A percentile compares a stretch with the other conserved stretches of the same genome.
Evolutionary conservation across 2,113 vertebrate species (phyloP).

Genomic region (Equus quagga): DNA sequence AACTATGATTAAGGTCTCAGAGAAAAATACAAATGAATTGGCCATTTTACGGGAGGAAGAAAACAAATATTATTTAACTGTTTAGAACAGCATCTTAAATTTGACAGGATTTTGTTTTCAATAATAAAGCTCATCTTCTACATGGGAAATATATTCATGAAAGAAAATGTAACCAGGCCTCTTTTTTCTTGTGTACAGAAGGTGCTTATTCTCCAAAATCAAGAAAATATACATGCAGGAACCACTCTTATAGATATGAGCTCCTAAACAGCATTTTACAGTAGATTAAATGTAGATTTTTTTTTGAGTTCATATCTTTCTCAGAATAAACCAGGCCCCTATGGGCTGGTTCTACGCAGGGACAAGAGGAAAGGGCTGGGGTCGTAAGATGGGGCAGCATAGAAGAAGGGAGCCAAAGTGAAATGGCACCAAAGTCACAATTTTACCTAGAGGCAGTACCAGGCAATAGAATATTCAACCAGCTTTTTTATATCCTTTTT

Average conservation of each 20-base stretch:
- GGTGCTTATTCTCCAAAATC: not conserved
- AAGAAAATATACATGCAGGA: not conserved
- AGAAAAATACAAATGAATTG: not conserved
- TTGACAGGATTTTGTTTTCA: not conserved
- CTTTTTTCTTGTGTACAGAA: not conserved
- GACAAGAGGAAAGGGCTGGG: rapidly evolving
- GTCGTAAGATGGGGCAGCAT: not conserved
- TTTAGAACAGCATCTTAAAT: conserved; percentile 5
- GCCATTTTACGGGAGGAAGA: not conserved
- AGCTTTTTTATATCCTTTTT: not conserved
- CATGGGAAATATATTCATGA: not conserved
- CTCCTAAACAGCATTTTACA: not conserved
- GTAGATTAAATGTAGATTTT: not conserved
- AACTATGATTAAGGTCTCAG: not conserved
- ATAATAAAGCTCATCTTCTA: not conserved
- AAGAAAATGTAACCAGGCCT: not conserved
- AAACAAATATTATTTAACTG: not conserved
- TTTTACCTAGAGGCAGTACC: not conserved
- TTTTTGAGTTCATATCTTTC: not conserved
- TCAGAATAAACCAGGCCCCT: not conserved
- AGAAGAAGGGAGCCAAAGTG: not conserved
- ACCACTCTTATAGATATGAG: too few species aligned
- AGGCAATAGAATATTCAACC: not conserved
- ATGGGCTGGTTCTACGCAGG: rapidly evolving
- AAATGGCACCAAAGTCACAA: not conserved